Evolutionary conservation across 2,113 vertebrate species (phyloP), one percentile per base, ranked within the genome.

Genomic region (Peromyscus polionotus): DNA sequence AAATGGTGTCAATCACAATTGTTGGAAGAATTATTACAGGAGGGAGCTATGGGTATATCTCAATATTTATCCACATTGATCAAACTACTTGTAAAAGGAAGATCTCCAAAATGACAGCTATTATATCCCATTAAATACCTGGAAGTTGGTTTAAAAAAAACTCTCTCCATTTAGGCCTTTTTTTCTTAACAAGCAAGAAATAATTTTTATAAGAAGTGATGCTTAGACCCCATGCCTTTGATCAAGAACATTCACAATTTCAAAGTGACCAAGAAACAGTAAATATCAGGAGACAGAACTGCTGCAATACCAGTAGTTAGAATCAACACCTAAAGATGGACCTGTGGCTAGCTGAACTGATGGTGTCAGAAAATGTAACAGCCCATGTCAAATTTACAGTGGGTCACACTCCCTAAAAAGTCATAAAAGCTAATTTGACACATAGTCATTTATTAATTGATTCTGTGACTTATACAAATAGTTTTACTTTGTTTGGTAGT

Each of bases 401-500:
- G 45, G 51, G 3, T 73, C 36, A 72, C 12, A 22, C 24, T 88
- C 36, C 36, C 81, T 51, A 36, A 39, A 19, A 33, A 13, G 39
- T 39, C 42, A 73, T 48, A 77, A 57, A 68, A 31, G 63, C 51
- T 61, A 86, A 81, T 83, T 7, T 31, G 33, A 51, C 3, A 65
- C 0, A 7, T 12, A 67, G 42, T 63, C 2, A 5, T 57, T 39
- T 90, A 63, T 7, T 68, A 70, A 67, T 19, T 28, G 63, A 79
- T 26, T 75, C n/a, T 89, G 0, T 81, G n/a, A 95, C 17, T 65
- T 54, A 24, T 7, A 85, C 33, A 48, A 31, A 42, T 8, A 9
- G 2, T 31, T 85, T 97, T 98, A 99, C 99, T 99, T 97, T 99
- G 98, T 91, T 98, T 97, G 33, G 98, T 96, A 5, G 98, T 73